phyloP scores from a whole-genome alignment of 1,140 invertebrate genomes.

The Idris sp. region DNA sequence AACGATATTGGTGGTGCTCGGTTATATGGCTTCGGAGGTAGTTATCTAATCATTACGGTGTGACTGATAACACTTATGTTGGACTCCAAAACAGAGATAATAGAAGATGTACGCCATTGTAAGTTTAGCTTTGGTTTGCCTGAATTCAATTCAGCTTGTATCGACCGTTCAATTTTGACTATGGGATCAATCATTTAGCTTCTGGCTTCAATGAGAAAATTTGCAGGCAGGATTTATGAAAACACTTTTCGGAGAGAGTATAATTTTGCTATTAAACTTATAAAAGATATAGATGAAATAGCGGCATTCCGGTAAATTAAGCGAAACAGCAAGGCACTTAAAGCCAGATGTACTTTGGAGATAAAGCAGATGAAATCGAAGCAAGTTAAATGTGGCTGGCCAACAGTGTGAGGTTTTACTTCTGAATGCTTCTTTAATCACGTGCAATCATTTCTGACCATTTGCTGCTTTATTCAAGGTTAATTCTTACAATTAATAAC shows the following conservation, averaged over 20 bases:
- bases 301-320: constrained; percentile 14
- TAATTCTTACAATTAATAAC: too few relatives aligned
- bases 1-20: constrained; percentile 56
- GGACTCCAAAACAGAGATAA: constrained; percentile 41
- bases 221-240: too few relatives aligned
- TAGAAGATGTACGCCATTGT: constrained; percentile 29
- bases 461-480: constrained; percentile 55
- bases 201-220: too few relatives aligned
- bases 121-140: constrained; percentile 11
- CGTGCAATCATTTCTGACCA: constrained; percentile 74
- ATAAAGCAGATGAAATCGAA: constrained; percentile 69
- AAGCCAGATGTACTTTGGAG: constrained; percentile 69
- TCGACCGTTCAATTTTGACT: constrained; percentile 9
- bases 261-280: too few relatives aligned
- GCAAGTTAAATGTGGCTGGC: constrained; percentile 65
- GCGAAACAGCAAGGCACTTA: constrained; percentile 39
- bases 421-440: constrained; percentile 74
- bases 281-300: constrained; percentile 25
- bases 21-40: constrained; percentile 71
- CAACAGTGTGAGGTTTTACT: constrained; percentile 48
- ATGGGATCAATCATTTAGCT: constrained; percentile 10
- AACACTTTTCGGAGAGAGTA: too few relatives aligned
- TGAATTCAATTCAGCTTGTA: constrained; percentile 20
- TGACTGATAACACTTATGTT: constrained; percentile 58
- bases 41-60: constrained; percentile 71